A percentile compares a stretch with the other conserved stretches of the same genome.
Evolutionary conservation across 2,113 vertebrate species (phyloP).

Genomic region (Percopsis transmontana): DNA sequence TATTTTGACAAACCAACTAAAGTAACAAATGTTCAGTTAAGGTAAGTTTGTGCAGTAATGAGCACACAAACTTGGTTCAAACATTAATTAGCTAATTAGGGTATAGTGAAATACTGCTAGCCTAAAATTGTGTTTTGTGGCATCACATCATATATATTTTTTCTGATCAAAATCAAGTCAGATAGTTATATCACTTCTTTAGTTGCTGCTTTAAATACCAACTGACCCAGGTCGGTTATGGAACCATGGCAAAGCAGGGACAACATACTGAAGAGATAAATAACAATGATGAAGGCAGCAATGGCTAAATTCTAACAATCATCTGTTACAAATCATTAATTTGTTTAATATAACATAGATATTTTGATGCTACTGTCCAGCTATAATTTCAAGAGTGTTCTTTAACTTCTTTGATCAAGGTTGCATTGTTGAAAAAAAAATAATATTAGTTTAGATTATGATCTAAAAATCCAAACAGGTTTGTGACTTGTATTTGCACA

Average conservation of each 20-base stretch:
- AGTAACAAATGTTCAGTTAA: constrained; percentile 1
- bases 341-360: neutral
- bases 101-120: neutral
- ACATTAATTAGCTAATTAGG: no score
- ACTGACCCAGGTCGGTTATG: neutral
- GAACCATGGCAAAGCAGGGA: neutral
- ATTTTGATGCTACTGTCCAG: neutral
- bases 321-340: neutral
- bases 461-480: no score
- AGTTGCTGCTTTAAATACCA: neutral
- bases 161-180: no score
- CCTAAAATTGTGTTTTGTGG: neutral
- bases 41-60: constrained; percentile 15
- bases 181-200: neutral
- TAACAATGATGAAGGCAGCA: constrained; percentile 48
- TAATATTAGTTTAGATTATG: no score
- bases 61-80: neutral
- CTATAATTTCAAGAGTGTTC: no score
- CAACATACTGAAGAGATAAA: constrained; percentile 29
- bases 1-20: neutral
- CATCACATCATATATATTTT: no score
- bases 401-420: no score
- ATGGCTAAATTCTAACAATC: constrained; percentile 35
- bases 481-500: no score
- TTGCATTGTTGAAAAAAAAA: no score